These are phyloP conservation scores for Zingel zingel DNA, from an alignment of 2,113 vertebrate species.

Conservation along the genomic window DNA sequence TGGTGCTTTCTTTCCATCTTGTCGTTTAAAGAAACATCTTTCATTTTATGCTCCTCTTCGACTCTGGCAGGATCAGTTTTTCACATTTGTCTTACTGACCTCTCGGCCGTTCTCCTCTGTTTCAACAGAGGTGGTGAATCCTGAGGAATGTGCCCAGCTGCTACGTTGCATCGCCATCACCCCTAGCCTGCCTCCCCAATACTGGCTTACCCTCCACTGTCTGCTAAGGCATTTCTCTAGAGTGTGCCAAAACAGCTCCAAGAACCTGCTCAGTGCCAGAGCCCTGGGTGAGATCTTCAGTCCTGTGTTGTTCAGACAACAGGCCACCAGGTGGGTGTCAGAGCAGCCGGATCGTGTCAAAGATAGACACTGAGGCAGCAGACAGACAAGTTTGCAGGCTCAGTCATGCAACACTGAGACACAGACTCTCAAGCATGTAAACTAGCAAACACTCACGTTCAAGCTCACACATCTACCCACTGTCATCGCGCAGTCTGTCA, in stretches of 20 bases:
- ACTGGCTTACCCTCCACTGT: conserved; percentile 95
- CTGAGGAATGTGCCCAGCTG: conserved; percentile 91
- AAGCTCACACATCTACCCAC: not conserved
- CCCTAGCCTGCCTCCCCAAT: conserved; percentile 91
- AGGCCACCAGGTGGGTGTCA: conserved; percentile 86
- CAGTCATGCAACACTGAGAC: conserved; percentile 44
- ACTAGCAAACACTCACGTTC: not conserved
- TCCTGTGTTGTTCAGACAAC: conserved; percentile 91
- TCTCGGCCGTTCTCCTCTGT: not conserved
- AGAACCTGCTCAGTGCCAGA: conserved; percentile 90
- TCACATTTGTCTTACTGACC: conserved; percentile 10
- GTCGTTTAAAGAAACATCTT: conserved; percentile 31
- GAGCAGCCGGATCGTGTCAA: conserved; percentile 18
- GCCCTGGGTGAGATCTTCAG: conserved; percentile 94
- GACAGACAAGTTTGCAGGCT: conserved; percentile 43
- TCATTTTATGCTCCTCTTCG: conserved; percentile 22
- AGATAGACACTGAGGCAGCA: conserved; percentile 37
- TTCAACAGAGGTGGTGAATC: conserved; percentile 88
- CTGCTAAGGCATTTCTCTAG: conserved; percentile 93
- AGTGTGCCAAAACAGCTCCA: conserved; percentile 90
- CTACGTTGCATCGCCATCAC: conserved; percentile 89
- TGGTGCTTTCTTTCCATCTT: conserved; percentile 67
- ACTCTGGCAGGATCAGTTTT: not conserved
- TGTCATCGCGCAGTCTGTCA: conserved; percentile 12
- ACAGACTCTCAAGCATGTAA: conserved; percentile 31